phyloP scores from a whole-genome alignment of 2,888 invertebrate genomes.

The Chymomyza procnemis region DNA sequence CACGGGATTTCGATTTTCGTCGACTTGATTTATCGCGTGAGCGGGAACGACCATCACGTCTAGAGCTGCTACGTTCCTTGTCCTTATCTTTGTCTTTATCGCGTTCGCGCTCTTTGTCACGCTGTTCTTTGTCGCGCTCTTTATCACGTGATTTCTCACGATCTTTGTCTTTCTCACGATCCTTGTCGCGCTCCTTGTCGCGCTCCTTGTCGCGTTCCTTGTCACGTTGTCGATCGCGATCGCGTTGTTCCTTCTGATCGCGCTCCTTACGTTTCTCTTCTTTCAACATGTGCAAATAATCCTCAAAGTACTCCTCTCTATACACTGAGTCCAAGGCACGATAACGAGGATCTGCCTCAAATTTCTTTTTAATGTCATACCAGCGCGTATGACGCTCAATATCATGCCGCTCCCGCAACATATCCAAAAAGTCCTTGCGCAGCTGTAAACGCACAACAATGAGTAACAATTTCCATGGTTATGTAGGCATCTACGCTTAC shows the following conservation, averaged over 20 bases:
- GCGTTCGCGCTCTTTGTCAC: slow-evolving; percentile 33
- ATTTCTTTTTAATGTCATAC: slow-evolving; percentile 95
- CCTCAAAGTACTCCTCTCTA: slow-evolving; percentile 96
- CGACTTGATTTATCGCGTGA: slow-evolving; percentile 83
- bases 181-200: slow-evolving; percentile 59
- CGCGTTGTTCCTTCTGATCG: slow-evolving; percentile 59
- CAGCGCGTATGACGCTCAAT: slow-evolving; percentile 95
- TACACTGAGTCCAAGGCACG: slow-evolving; percentile 93
- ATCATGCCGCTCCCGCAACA: slow-evolving; percentile 92
- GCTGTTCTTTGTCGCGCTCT: slow-evolving; percentile 51
- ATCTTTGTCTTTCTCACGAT: slow-evolving; percentile 60
- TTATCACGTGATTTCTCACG: slow-evolving; percentile 50
- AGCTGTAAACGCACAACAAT: slow-evolving; percentile 81
- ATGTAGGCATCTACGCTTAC: slow-evolving; percentile 24
- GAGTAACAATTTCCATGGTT: no score
- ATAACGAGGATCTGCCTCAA: slow-evolving; percentile 93
- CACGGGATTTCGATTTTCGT: slow-evolving; percentile 82
- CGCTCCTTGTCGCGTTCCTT: slow-evolving; percentile 65
- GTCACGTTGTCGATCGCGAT: slow-evolving; percentile 73
- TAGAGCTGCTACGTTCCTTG: slow-evolving; percentile 54
- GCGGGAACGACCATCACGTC: slow-evolving; percentile 81
- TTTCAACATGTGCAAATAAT: slow-evolving; percentile 91
- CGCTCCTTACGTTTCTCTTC: slow-evolving; percentile 85
- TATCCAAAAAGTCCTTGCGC: slow-evolving; percentile 91
- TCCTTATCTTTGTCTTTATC: slow-evolving; percentile 64